Conservation (phyloP, 2,797 vertebrate genomes). For the Melanogrammus aeglefinus region DNA sequence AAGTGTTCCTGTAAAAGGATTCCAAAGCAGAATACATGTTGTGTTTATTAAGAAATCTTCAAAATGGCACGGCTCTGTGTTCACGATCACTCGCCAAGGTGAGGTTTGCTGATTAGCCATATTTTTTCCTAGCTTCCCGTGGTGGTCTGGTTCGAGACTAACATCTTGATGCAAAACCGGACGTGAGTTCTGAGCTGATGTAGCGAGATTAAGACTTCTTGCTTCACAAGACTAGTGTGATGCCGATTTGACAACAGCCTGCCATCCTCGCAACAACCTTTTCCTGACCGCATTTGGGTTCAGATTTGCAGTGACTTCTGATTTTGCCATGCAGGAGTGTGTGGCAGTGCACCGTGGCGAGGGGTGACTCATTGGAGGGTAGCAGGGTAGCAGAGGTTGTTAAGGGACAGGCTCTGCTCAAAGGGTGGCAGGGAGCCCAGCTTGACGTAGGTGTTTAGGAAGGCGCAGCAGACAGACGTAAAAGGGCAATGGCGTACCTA, state of each 20-base stretch:
- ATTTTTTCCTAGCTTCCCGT: not conserved
- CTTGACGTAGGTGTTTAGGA: constrained; percentile 74
- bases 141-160: not conserved
- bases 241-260: not conserved
- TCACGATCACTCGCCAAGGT: not conserved
- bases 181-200: not conserved
- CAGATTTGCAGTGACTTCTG: not conserved
- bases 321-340: not conserved
- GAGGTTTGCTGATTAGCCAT: not conserved
- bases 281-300: not conserved
- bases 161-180: not conserved
- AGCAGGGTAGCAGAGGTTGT: constrained; percentile 71
- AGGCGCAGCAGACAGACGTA: constrained; percentile 67
- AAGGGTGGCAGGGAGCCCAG: constrained; percentile 71
- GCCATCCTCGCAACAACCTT: not conserved
- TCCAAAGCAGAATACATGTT: not conserved
- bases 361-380: constrained; percentile 75
- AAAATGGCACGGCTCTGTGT: not conserved
- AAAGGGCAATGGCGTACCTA: constrained; percentile 82
- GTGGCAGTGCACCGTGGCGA: not conserved
- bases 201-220: not conserved
- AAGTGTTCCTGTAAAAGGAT: not conserved
- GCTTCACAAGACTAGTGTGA: not conserved
- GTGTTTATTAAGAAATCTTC: not conserved
- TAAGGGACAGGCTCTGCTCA: constrained; percentile 71